Conservation (phyloP, 2,888 invertebrate genomes). For the Ophraella communa region DNA sequence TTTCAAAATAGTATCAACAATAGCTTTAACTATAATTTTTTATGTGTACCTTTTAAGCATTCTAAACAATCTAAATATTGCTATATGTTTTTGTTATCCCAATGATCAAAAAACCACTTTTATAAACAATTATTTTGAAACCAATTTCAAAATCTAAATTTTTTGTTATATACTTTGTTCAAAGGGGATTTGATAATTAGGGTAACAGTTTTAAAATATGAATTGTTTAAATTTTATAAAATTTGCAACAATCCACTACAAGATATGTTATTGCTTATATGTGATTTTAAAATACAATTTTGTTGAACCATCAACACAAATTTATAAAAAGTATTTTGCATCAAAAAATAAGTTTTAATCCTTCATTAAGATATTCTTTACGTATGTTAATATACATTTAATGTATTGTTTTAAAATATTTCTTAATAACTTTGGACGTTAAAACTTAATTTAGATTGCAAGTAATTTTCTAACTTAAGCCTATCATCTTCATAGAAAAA, state of each 20-base stretch:
- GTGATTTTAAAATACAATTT: not conserved
- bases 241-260: not conserved
- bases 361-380: not conserved
- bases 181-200: not conserved
- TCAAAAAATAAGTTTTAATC: not conserved
- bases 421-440: conserved; percentile 4
- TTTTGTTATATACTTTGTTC: not conserved
- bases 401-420: not conserved
- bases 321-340: not conserved
- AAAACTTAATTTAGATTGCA: conserved; percentile 1
- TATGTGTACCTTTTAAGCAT: conserved; percentile 14
- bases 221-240: not conserved
- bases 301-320: not conserved
- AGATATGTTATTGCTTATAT: conserved; percentile 23
- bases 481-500: conserved; percentile 1
- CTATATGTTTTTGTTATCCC: not conserved
- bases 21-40: conserved; percentile 11
- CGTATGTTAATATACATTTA: not conserved
- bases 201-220: not conserved
- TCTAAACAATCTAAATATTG: conserved; percentile 14
- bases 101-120: not conserved
- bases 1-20: conserved; percentile 17
- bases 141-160: not conserved
- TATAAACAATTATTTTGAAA: not conserved
- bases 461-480: not conserved